phyloP scores from a whole-genome alignment of 2,113 vertebrate genomes.

The Reinhardtius hippoglossoides region DNA sequence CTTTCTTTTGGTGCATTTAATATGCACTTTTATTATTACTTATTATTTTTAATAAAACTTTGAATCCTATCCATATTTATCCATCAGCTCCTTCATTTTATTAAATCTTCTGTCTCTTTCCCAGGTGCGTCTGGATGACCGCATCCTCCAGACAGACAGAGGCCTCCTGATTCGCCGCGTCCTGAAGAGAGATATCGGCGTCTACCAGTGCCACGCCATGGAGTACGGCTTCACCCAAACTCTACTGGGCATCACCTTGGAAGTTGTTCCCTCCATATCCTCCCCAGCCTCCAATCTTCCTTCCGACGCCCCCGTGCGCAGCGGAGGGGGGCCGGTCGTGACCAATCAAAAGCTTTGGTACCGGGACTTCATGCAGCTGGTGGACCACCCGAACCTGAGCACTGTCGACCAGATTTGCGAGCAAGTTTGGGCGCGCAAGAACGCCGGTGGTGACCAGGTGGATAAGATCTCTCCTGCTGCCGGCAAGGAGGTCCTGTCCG shows the following conservation, averaged over 20 bases:
- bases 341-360: constrained; percentile 92
- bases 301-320: constrained; percentile 65
- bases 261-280: constrained; percentile 85
- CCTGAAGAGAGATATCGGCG: constrained; percentile 84
- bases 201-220: constrained; percentile 90
- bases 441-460: constrained; percentile 53
- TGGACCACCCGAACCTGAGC: constrained; percentile 91
- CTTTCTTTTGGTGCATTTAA: too few species aligned
- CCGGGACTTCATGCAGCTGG: constrained; percentile 94
- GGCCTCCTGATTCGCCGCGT: constrained; percentile 90
- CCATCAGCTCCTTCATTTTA: neutral
- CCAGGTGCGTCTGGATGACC: constrained; percentile 88
- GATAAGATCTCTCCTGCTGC: constrained; percentile 67
- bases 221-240: constrained; percentile 95
- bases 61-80: neutral
- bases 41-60: too few species aligned
- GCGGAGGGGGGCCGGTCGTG: constrained; percentile 46
- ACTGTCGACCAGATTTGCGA: constrained; percentile 89
- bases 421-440: constrained; percentile 86
- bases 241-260: constrained; percentile 87
- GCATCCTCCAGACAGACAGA: constrained; percentile 83
- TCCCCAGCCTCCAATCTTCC: constrained; percentile 63
- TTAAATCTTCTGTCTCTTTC: neutral
- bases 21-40: too few species aligned
- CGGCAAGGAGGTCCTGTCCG: constrained; percentile 52